These are phyloP conservation scores for Trichonephila clavipes DNA, from an alignment of 1,140 invertebrate genomes.

Conservation along the genomic window DNA sequence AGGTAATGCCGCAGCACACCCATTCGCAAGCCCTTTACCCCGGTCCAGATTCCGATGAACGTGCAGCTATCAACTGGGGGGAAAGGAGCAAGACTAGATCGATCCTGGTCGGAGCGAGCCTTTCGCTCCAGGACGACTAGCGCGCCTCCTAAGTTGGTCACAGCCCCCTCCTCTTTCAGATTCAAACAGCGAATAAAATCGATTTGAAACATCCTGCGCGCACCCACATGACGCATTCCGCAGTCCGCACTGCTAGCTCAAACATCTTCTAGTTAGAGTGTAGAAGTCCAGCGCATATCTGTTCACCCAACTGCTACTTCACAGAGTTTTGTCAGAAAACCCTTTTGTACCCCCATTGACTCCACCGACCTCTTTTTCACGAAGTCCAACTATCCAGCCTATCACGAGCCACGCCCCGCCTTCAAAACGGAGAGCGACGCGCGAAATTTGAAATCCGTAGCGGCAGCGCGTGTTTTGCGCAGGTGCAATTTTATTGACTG, in stretches of 20 bases:
- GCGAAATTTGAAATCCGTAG: neutral
- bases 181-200: constrained; percentile 70
- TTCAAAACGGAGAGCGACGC: constrained; percentile 23
- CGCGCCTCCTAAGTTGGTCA: constrained; percentile 57
- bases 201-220: constrained; percentile 60
- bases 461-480: neutral
- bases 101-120: constrained; percentile 33
- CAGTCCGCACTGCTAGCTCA: constrained; percentile 72
- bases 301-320: constrained; percentile 47
- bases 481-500: constrained; percentile 51
- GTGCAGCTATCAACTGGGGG: constrained; percentile 61
- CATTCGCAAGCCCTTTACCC: constrained; percentile 74
- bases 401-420: constrained; percentile 2
- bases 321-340: neutral
- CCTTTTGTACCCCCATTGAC: constrained; percentile 4
- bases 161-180: constrained; percentile 22
- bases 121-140: constrained; percentile 52
- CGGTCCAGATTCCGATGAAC: constrained; percentile 73
- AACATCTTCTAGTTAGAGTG: constrained; percentile 27
- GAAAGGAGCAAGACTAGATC: constrained; percentile 61
- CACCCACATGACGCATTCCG: constrained; percentile 63
- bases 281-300: constrained; percentile 51
- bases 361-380: constrained; percentile 3
- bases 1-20: constrained; percentile 75
- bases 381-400: neutral